phyloP scores from a whole-genome alignment of 2,888 invertebrate species.

The Gisinianus flammeolus region DNA sequence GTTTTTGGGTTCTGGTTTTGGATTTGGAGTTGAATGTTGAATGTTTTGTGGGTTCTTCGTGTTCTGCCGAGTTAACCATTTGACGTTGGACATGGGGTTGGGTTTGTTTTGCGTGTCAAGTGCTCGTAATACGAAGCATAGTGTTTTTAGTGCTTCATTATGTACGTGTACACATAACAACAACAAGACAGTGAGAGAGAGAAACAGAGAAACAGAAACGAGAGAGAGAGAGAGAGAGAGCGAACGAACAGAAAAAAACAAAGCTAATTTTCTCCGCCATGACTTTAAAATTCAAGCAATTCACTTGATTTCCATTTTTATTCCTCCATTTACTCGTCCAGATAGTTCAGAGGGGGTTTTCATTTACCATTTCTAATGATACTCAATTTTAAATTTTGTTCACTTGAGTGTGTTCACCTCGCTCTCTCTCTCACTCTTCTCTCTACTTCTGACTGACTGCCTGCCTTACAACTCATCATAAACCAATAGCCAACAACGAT shows the following conservation, averaged over 20 bases:
- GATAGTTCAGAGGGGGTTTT: not conserved
- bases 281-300: conserved; percentile 20
- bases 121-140: conserved; percentile 34
- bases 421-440: not conserved
- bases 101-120: conserved; percentile 36
- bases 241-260: not conserved
- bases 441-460: not conserved
- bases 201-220: not conserved
- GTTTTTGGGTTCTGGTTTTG: too few relatives aligned
- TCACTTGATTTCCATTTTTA: conserved; percentile 21
- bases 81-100: conserved; percentile 3
- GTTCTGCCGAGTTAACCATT: not conserved
- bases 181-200: conserved; percentile 13
- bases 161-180: not conserved
- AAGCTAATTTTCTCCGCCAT: conserved; percentile 25
- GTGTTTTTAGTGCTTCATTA: conserved; percentile 37
- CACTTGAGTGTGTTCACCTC: not conserved
- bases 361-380: conserved; percentile 11
- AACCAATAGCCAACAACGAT: too few relatives aligned
- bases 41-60: not conserved
- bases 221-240: not conserved
- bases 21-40: too few relatives aligned
- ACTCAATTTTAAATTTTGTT: not conserved
- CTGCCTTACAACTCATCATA: not conserved
- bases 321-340: conserved; percentile 2